Percentiles rank a stretch among this genome's conserved stretches.
Evolutionary conservation across 2,888 invertebrate genomes (phyloP).

Genomic region (Cerastoderma edule): DNA sequence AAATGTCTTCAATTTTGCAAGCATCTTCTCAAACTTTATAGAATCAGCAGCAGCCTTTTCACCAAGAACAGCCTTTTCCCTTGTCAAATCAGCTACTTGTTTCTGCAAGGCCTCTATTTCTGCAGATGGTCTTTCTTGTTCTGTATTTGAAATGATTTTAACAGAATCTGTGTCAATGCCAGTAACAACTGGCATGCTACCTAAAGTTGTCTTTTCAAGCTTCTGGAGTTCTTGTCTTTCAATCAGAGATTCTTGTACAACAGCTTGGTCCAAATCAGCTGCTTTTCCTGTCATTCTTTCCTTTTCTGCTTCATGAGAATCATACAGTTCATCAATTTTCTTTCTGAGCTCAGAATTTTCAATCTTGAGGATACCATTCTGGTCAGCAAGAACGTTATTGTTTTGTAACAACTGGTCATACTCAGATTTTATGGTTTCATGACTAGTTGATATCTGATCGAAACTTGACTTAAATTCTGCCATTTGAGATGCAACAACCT

Average conservation of each 20-base stretch:
- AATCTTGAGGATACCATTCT: not conserved
- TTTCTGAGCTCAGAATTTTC: conserved; percentile 16
- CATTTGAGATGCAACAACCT: not conserved
- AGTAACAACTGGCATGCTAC: not conserved
- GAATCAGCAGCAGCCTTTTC: conserved; percentile 25
- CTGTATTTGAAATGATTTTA: not conserved
- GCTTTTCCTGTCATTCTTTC: conserved; percentile 1
- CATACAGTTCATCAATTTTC: conserved; percentile 15
- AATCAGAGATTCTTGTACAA: conserved; percentile 20
- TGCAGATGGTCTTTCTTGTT: not conserved
- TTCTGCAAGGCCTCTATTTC: conserved; percentile 2
- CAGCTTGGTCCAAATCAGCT: conserved; percentile 15
- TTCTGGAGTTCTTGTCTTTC: not conserved
- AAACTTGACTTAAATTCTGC: not conserved
- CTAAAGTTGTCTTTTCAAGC: not conserved
- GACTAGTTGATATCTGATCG: not conserved
- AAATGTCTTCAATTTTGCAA: conserved; percentile 93
- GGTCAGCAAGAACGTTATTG: not conserved
- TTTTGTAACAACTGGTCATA: not conserved
- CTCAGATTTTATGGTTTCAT: conserved; percentile 13
- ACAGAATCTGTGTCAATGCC: not conserved
- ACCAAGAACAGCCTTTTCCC: conserved; percentile 71
- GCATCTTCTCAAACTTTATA: conserved; percentile 82
- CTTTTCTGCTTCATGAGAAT: not conserved
- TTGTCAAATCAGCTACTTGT: conserved; percentile 20